Evolutionary conservation across 2,888 invertebrate genomes (phyloP), one percentile per base, ranked within the genome.

Genomic region (Chymomyza caudatula): DNA sequence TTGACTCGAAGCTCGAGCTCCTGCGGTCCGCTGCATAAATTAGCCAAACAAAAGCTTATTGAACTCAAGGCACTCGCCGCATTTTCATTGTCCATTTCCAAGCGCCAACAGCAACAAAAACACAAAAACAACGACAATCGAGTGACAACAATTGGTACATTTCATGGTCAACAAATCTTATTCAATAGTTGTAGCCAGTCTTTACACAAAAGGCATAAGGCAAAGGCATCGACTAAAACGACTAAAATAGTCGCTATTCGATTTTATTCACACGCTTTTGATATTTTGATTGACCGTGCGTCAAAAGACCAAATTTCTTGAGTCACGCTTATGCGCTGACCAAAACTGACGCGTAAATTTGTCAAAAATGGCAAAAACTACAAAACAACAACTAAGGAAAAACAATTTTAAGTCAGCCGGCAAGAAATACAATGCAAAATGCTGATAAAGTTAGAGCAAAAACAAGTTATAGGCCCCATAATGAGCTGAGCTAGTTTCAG

Each of bases 181-280:
- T 37, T 37, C 29, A 37, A 11, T 37, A 11, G 2, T 37, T 3
- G 29, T 11, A 37, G 29, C 29, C 29, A 11, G 29, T 37, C 29
- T 37, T 37, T 11, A 37, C 2, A 37, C 84, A 85, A 71, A 72
- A 25, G 62, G 29, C 42, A 51, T 65, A 60, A 51, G 58, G 47
- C 60, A 67, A 63, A 83, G 86, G 84, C 84, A 86, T 85, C 80
- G 80, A 83, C 83, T 83, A 71, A 73, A 67, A 81, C 71, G 60
- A 60, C 60, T 69, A 69, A 59, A 60, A 64, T 67, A 59, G 54
- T 67, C 47, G 25, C 49, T 67, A 54, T 68, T n/a, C 22, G 54
- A 61, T 55, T 69, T 61, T 71, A 80, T 81, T 81, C 86, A 81
- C 80, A 81, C 80, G 80, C 78, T 86, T 70, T 81, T 77, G 77